phyloP scores from a whole-genome alignment of 2,888 invertebrate genomes.

The Scaeva pyrastri region DNA sequence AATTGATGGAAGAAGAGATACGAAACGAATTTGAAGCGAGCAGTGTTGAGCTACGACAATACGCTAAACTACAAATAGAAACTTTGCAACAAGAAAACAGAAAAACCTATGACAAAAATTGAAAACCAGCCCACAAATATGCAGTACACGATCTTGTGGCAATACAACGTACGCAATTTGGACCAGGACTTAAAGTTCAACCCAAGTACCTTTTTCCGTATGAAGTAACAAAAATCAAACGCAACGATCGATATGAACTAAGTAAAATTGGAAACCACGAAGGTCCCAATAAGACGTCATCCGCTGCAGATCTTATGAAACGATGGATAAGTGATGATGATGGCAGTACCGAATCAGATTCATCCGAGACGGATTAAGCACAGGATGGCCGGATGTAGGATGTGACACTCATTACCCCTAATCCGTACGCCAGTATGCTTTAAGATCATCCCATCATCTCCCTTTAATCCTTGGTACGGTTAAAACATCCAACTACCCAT shows the following conservation, averaged over 20 bases:
- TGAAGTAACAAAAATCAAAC: constrained; percentile 11
- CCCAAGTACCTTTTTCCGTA: constrained; percentile 13
- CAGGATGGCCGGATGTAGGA: constrained; percentile 19
- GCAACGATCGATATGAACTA: constrained; percentile 15
- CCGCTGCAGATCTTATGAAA: constrained; percentile 6
- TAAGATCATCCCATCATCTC: neutral
- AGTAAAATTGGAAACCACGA: constrained; percentile 15
- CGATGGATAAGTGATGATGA: constrained; percentile 1
- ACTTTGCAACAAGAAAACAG: neutral
- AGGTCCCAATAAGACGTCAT: constrained; percentile 1
- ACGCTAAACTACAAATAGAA: constrained; percentile 18
- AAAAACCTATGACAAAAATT: constrained; percentile 3
- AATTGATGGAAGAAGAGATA: constrained; percentile 7
- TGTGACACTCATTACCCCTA: neutral
- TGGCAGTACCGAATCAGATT: neutral
- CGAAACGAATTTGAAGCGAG: neutral
- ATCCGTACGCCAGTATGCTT: no score
- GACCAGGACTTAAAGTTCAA: constrained; percentile 4
- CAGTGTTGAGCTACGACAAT: constrained; percentile 12
- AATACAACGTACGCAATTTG: constrained; percentile 16
- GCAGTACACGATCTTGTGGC: constrained; percentile 11
- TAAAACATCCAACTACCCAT: neutral
- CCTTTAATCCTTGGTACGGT: neutral
- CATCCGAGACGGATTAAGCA: constrained; percentile 7
- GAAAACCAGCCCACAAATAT: constrained; percentile 8